A percentile compares a stretch with the other conserved stretches of the same genome.
These are phyloP conservation scores for Gryllus bimaculatus DNA, from an alignment of 1,140 invertebrate species.

Conservation along the genomic window DNA sequence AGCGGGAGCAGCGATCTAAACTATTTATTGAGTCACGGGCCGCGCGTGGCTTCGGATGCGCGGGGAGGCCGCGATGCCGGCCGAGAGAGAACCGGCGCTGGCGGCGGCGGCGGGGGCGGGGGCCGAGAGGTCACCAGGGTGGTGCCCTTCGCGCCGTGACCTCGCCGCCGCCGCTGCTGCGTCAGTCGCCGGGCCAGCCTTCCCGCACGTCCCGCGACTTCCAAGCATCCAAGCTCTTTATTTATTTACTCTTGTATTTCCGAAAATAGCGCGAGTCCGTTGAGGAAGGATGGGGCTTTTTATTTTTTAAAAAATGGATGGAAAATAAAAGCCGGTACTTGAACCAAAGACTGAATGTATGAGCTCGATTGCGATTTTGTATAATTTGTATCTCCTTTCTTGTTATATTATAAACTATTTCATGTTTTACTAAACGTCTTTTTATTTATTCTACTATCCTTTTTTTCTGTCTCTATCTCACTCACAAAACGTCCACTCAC, in stretches of 20 bases:
- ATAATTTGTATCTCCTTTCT: constrained; percentile 1
- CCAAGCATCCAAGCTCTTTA: not conserved
- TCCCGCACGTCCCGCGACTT: no score
- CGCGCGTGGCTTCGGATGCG: not conserved
- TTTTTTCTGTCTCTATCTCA: not conserved
- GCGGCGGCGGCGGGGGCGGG: no score
- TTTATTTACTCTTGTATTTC: not conserved
- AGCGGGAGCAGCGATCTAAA: not conserved
- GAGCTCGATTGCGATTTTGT: not conserved
- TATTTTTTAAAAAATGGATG: not conserved
- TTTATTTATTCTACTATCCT: not conserved
- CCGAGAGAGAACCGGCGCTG: no score
- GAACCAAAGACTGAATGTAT: constrained; percentile 4
- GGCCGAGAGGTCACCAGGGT: no score
- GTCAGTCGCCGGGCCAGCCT: no score
- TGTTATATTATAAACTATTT: not conserved
- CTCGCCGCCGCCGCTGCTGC: no score
- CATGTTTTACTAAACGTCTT: not conserved
- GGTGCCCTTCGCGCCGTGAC: no score
- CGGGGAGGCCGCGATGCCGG: no score
- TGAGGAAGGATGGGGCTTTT: not conserved
- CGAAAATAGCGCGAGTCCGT: not conserved
- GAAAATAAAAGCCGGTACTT: not conserved
- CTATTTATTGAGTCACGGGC: not conserved
- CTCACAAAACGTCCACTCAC: not conserved